A percentile compares a stretch with the other conserved stretches of the same genome.
Evolutionary conservation across 2,113 vertebrate genomes (phyloP).

Genomic region (Callipepla squamata): DNA sequence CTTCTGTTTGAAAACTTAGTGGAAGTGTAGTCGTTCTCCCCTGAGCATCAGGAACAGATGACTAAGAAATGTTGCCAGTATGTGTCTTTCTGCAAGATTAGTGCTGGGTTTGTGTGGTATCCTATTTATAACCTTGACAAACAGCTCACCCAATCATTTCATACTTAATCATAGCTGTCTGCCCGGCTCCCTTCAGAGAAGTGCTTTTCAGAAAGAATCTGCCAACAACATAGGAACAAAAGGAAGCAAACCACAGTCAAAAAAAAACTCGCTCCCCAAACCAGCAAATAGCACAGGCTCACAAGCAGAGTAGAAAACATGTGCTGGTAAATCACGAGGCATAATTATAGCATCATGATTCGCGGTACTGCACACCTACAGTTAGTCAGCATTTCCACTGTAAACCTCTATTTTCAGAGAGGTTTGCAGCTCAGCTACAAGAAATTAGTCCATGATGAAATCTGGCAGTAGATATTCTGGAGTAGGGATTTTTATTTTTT

Average conservation of each 20-base stretch:
- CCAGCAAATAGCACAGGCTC: conserved; percentile 6
- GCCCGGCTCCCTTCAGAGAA: conserved; percentile 48
- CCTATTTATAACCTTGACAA: conserved; percentile 75
- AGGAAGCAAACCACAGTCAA: conserved; percentile 54
- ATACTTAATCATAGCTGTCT: conserved; percentile 74
- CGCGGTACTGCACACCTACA: conserved; percentile 44
- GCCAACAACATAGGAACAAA: conserved; percentile 55
- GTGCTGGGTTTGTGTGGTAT: conserved; percentile 67
- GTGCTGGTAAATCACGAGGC: conserved; percentile 35
- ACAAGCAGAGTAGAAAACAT: not conserved
- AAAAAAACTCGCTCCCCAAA: conserved; percentile 4
- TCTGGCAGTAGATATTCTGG: conserved; percentile 23
- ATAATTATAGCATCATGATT: conserved; percentile 39
- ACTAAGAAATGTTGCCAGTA: conserved; percentile 69
- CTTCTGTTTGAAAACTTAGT: conserved; percentile 63
- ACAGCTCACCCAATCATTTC: conserved; percentile 71
- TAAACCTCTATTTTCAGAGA: conserved; percentile 48
- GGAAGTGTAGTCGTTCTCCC: conserved; percentile 59
- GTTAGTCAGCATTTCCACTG: conserved; percentile 71
- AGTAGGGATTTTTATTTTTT: not conserved
- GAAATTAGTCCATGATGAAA: conserved; percentile 55
- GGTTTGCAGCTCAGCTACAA: conserved; percentile 65
- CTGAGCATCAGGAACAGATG: conserved; percentile 58
- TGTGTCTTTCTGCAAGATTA: conserved; percentile 65
- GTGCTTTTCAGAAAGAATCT: conserved; percentile 41